A percentile compares a stretch with the other conserved stretches of the same genome.
phyloP scores from a whole-genome alignment of 64 coral and sea anemone species.

The Catalaphyllia jardinei region DNA sequence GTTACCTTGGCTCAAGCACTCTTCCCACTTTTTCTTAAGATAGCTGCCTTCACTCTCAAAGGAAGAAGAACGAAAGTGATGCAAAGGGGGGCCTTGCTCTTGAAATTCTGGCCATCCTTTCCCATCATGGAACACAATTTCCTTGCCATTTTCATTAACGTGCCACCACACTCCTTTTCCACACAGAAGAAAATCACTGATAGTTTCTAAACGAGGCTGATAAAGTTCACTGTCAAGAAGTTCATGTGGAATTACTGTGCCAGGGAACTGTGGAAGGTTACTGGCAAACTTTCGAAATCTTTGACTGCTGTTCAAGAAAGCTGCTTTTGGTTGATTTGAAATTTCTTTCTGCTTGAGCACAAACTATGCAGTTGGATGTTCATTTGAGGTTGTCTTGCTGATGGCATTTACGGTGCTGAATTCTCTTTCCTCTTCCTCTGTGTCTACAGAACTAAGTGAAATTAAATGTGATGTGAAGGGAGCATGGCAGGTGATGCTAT shows the following conservation, averaged over 20 bases:
- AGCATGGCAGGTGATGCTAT: constrained; percentile 26
- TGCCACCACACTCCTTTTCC: constrained; percentile 50
- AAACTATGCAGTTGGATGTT: constrained; percentile 32
- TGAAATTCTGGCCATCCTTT: constrained; percentile 11
- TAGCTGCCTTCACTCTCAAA: background rate
- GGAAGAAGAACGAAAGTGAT: background rate
- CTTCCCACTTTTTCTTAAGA: background rate
- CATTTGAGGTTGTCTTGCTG: constrained; percentile 25
- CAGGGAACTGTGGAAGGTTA: background rate
- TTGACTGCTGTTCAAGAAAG: background rate
- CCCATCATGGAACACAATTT: constrained; percentile 31
- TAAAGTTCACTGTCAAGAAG: background rate
- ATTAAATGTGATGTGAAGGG: constrained; percentile 12
- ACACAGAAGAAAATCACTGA: constrained; percentile 11
- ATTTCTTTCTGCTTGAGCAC: constrained; percentile 22
- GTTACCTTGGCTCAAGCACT: background rate
- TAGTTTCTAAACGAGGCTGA: constrained; percentile 9
- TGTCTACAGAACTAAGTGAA: constrained; percentile 12
- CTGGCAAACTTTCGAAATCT: background rate
- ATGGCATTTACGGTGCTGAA: constrained; percentile 41
- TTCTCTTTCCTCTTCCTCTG: constrained; percentile 28
- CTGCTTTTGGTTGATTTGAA: background rate
- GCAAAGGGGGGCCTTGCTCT: background rate
- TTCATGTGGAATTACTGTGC: background rate
- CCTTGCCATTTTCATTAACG: background rate